phyloP scores from a whole-genome alignment of 2,113 vertebrate genomes.

The Fulmarus glacialis region DNA sequence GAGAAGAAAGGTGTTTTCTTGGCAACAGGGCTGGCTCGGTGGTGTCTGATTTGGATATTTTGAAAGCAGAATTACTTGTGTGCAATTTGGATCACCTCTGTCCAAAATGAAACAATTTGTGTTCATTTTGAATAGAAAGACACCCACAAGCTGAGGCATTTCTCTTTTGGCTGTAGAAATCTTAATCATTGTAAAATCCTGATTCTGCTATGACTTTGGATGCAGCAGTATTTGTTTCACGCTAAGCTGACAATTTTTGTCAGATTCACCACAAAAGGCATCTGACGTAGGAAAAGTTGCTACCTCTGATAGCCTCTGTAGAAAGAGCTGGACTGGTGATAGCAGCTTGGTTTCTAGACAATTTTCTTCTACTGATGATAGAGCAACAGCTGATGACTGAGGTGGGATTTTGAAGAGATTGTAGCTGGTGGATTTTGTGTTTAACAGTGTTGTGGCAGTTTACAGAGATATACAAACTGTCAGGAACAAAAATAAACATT shows the following conservation, averaged over 20 bases:
- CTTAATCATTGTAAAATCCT: background rate
- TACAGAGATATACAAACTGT: background rate
- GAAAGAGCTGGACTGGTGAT: background rate
- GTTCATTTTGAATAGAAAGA: background rate
- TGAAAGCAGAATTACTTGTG: background rate
- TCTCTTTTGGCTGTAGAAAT: background rate
- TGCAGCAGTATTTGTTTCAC: background rate
- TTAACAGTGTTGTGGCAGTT: background rate
- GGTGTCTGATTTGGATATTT: background rate
- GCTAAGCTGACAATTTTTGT: background rate
- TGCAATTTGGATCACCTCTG: background rate
- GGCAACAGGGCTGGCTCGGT: background rate
- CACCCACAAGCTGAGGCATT: background rate
- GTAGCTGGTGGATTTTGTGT: background rate
- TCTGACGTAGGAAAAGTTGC: background rate
- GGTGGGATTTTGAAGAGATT: background rate
- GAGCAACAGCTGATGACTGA: background rate
- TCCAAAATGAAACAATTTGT: background rate
- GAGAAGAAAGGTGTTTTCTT: background rate
- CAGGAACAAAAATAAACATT: background rate
- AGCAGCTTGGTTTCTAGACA: background rate
- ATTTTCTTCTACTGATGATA: background rate
- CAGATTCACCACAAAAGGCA: background rate
- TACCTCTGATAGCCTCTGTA: background rate
- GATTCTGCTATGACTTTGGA: background rate